Evolutionary conservation across 2,113 vertebrate genomes (phyloP).

Genomic region (Stigmatopora nigra): DNA sequence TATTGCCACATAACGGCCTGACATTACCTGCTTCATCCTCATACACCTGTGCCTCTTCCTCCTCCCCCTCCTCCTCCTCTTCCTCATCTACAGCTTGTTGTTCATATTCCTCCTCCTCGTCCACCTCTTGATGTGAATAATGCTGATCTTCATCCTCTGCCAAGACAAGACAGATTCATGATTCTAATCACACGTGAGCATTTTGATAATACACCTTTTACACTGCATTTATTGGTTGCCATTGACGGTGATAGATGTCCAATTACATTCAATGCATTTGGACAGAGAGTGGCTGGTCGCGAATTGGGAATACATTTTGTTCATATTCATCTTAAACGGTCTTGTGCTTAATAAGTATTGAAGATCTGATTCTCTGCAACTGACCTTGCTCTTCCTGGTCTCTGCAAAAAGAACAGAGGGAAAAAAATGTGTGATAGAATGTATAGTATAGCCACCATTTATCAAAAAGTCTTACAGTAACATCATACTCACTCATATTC

Average conservation of each 20-base stretch:
- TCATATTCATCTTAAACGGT: too few species aligned
- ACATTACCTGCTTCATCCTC: slow-evolving; percentile 46
- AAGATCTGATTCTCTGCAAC: background rate
- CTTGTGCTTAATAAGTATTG: too few species aligned
- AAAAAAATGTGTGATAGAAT: background rate
- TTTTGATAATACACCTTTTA: too few species aligned
- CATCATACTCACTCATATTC: slow-evolving; percentile 69
- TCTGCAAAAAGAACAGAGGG: slow-evolving; percentile 34
- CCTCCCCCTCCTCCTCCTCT: slow-evolving; percentile 38
- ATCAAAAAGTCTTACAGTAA: background rate
- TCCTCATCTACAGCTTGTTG: slow-evolving; percentile 27
- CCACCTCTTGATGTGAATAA: slow-evolving; percentile 25
- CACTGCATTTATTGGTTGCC: too few species aligned
- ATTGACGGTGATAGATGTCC: too few species aligned
- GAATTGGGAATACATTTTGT: too few species aligned
- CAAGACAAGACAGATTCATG: background rate
- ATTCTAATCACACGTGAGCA: too few species aligned
- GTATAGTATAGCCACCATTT: background rate
- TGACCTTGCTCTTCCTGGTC: slow-evolving; percentile 64
- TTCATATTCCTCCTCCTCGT: slow-evolving; percentile 31
- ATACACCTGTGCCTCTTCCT: slow-evolving; percentile 30
- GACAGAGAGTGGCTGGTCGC: too few species aligned
- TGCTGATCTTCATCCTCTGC: slow-evolving; percentile 39
- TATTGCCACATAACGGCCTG: background rate
- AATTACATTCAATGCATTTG: too few species aligned